These are phyloP conservation scores for Drosophila sechellia DNA, from an alignment of 1,140 invertebrate species.

Conservation along the genomic window DNA sequence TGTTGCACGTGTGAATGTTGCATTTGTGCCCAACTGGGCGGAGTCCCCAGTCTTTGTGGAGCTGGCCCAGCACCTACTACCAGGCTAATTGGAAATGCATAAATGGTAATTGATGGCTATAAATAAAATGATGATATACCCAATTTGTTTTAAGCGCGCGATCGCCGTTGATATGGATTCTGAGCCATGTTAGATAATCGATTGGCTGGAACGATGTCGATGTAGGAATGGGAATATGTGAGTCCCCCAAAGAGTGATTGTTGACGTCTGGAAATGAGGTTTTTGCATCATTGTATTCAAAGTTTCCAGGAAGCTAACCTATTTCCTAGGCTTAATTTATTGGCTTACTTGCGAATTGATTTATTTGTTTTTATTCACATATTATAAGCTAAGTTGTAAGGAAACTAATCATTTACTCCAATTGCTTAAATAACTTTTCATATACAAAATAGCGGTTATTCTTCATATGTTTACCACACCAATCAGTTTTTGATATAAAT, in stretches of 20 bases:
- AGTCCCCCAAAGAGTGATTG: neutral
- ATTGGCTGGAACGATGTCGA: constrained; percentile 8
- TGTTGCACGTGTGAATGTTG: constrained; percentile 74
- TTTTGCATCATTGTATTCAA: neutral
- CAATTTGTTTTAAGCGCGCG: constrained; percentile 34
- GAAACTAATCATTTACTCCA: too few relatives aligned
- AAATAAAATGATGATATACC: constrained; percentile 56
- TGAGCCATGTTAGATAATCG: constrained; percentile 25
- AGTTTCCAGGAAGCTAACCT: neutral
- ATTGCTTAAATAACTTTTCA: too few relatives aligned
- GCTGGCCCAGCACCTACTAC: constrained; percentile 52
- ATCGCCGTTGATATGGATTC: constrained; percentile 19
- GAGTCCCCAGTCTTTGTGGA: constrained; percentile 8
- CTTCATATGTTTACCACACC: too few relatives aligned
- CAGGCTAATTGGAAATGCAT: constrained; percentile 70
- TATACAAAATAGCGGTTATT: too few relatives aligned
- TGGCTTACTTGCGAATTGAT: neutral
- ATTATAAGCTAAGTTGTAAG: neutral
- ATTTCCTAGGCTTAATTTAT: neutral
- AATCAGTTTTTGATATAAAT: too few relatives aligned
- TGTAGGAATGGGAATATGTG: constrained; percentile 5
- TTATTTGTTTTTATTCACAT: neutral
- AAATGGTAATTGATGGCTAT: constrained; percentile 71
- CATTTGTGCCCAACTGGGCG: constrained; percentile 27
- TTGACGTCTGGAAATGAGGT: neutral